Evolutionary conservation across 30 jellyfish, hydroid and myxozoan species (phyloP).

Genomic region (Cassiopea andromeda): DNA sequence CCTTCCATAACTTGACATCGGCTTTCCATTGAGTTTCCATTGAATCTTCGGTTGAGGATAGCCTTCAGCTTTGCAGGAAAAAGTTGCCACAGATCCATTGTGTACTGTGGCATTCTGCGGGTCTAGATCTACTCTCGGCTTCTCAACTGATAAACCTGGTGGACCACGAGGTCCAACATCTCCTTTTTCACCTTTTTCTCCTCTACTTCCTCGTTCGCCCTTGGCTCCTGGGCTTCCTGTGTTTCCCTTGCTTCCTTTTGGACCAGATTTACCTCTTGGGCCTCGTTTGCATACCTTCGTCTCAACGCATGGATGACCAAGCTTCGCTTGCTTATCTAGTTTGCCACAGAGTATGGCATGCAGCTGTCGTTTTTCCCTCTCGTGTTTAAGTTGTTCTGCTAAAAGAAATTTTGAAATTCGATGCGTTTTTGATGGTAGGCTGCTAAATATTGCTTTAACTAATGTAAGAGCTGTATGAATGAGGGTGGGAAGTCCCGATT

Average conservation of each 20-base stretch:
- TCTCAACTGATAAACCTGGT: constrained; percentile 32
- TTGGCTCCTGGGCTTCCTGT: constrained; percentile 10
- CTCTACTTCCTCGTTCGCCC: constrained; percentile 24
- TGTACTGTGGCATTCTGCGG: constrained; percentile 5
- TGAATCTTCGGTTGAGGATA: constrained; percentile 27
- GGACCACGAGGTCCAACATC: constrained; percentile 59
- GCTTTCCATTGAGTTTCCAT: constrained; percentile 5
- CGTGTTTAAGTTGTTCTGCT: background rate
- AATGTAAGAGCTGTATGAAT: too few species aligned
- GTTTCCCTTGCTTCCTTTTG: constrained; percentile 34
- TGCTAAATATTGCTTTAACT: too few species aligned
- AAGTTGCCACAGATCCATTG: constrained; percentile 12
- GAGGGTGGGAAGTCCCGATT: too few species aligned
- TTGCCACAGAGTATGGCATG: background rate
- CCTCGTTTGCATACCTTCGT: constrained; percentile 12
- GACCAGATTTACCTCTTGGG: constrained; percentile 41
- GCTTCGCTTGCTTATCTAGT: background rate
- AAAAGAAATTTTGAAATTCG: too few species aligned
- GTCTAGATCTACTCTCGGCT: background rate
- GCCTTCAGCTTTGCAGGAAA: constrained; percentile 33
- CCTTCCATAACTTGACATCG: background rate
- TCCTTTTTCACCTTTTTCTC: constrained; percentile 52
- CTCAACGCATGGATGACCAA: background rate
- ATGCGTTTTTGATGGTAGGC: too few species aligned
- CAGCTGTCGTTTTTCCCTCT: background rate